Evolutionary conservation across 2,888 invertebrate genomes (phyloP).

Genomic region (Pterostichus madidus): DNA sequence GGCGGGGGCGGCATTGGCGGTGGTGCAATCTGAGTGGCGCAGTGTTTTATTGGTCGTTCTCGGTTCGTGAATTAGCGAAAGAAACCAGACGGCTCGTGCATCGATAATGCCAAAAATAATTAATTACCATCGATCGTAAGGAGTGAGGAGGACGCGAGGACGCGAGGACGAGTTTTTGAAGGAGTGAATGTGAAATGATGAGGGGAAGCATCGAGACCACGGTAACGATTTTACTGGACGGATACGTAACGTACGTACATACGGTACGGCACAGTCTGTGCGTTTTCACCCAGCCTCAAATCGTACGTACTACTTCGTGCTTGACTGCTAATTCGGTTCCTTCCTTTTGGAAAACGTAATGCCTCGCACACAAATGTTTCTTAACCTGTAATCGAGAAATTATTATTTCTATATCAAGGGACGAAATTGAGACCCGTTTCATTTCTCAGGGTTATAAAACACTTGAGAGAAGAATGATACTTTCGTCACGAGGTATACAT

Average conservation of each 20-base stretch:
- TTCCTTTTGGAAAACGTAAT: too few relatives aligned
- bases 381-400: too few relatives aligned
- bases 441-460: too few relatives aligned
- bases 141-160: background rate
- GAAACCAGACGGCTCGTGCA: constrained; percentile 81
- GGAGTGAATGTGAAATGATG: background rate
- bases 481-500: too few relatives aligned
- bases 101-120: constrained; percentile 87
- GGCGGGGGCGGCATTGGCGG: constrained; percentile 61
- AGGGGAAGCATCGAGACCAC: background rate
- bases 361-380: too few relatives aligned
- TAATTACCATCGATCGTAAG: constrained; percentile 83
- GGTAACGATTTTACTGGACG: constrained; percentile 26
- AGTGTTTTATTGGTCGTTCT: constrained; percentile 78
- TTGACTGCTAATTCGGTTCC: too few relatives aligned
- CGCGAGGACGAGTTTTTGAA: constrained; percentile 4
- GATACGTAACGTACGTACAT: constrained; percentile 12
- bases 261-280: too few relatives aligned
- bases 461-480: too few relatives aligned
- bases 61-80: constrained; percentile 85
- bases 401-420: too few relatives aligned
- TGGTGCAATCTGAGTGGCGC: constrained; percentile 72
- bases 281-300: too few relatives aligned
- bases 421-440: too few relatives aligned
- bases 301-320: background rate